Base-by-base conservation (phyloP, 2,888 invertebrate genomes). In the Anagyrus pseudococci region DNA sequence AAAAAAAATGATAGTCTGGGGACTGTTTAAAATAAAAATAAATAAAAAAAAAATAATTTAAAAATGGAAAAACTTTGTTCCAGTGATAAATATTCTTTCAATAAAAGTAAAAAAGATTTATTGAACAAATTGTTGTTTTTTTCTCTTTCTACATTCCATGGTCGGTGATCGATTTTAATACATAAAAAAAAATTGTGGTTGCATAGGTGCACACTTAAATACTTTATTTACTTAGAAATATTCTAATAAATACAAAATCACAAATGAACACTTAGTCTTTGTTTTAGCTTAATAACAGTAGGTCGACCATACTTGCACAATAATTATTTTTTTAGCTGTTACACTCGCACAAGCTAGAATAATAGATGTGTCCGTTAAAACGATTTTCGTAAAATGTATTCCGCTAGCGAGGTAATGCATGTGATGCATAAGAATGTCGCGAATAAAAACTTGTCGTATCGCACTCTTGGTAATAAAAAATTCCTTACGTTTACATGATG, bases 211-310 rank as follows among this genome's bases (percentile, higher is more conserved):
- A 79, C 80, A 80, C 79, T 80, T 79, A 77, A 78, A 79, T 79
- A 80, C 73, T 76, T 70, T 68, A 75, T 77, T 77, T 76, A 73
- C 75, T 77, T 79, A 77, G 73, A 77, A 78, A 77, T 73, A 75
- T 77, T 77, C 75, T 78, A 80, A 79, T 79, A 80, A 80, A 79
- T 79, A 80, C 77, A 79, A 80, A 79, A 79, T 80, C 79, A 80
- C 78, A 80, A 80, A 78, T 78, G 73, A 79, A 80, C 78, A 80
- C 76, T 79, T 78, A 78, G 76, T 78, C 77, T 78, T 79, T 78
- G 75, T 76, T 75, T 74, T 73, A 77, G 76, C 75, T 76, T 73
- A 72, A 76, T 74, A 73, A 72, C 74, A 69, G 74, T 75, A 73
- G 74, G 72, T 76, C 73, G 69, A 72, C 73, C 70, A 68, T 73